Evolutionary conservation across 2,888 invertebrate genomes (phyloP), one percentile per base, ranked within the genome.

Genomic region (Acrocyrtus sp.): DNA sequence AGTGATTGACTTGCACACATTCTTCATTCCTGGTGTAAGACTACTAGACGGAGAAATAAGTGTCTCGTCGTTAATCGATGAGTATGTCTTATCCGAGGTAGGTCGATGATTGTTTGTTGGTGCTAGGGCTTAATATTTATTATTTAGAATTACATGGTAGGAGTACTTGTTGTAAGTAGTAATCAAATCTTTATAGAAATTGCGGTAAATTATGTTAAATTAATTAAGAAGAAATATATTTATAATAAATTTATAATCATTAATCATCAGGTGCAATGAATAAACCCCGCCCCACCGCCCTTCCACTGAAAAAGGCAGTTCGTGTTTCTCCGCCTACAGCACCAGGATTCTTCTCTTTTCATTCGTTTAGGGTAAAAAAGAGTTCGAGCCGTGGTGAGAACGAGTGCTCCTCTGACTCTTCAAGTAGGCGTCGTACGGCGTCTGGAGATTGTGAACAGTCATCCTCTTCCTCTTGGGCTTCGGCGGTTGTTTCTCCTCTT

Each of bases 241-340:
- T n/a, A n/a, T n/a, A n/a, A 34, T 34, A 10, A 10, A 6, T 34
- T 34, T 34, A 10, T n/a, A n/a, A n/a, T n/a, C n/a, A n/a, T n/a
- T n/a, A n/a, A n/a, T n/a, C n/a, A n/a, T n/a, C 24, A 66, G 76
- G 75, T 73, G 77, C 75, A 72, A 75, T 75, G 77, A 75, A 75
- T 73, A 77, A 77, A 75, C 73, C 77, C 77, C 77, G 77, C 29
- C 61, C 65, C 57, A 61, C 66, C 47, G 72, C 72, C 34, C 54
- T 62, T 50, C 75, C 66, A 57, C 50, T 66, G 19, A 66, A 66
- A 41, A 66, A 79, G 65, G 76, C 72, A 54, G 74, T 76, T 51
- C 75, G 69, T 58, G 77, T 77, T 47, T 58, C 72, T 22, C 74
- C 77, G 24, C 79, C 79, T 15, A 72, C 72, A 21, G 74, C 74